phyloP scores from a whole-genome alignment of 2,113 vertebrate species.

The Nothobranchius kuhntae region DNA sequence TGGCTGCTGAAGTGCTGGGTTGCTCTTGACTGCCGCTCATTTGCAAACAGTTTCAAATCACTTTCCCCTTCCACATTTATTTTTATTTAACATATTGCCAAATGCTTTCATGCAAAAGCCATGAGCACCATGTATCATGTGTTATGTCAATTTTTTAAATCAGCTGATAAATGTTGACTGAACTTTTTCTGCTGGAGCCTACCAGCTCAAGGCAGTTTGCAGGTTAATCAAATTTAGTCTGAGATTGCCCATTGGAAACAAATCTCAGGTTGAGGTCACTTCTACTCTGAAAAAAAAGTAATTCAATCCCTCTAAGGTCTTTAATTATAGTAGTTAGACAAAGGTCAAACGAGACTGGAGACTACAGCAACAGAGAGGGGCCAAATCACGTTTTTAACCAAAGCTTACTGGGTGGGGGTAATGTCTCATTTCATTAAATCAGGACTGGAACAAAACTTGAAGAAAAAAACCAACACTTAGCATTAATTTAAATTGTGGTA shows the following conservation, averaged over 20 bases:
- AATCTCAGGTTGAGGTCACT: constrained; percentile 29
- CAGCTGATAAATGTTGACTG: constrained; percentile 15
- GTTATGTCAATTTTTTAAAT: background rate
- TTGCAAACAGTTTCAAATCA: constrained; percentile 21
- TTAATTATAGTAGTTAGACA: constrained; percentile 42
- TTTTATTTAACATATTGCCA: constrained; percentile 4
- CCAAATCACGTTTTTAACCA: constrained; percentile 34
- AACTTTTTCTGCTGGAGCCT: background rate
- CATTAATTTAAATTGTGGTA: too few relatives aligned
- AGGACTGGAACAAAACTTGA: too few relatives aligned
- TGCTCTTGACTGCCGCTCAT: constrained; percentile 5
- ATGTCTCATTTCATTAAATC: too few relatives aligned
- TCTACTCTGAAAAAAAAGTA: constrained; percentile 39
- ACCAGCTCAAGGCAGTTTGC: constrained; percentile 22
- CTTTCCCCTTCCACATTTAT: background rate
- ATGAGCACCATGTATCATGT: background rate
- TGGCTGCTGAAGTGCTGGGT: constrained; percentile 31
- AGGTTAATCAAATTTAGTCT: constrained; percentile 33
- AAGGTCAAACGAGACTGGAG: constrained; percentile 35
- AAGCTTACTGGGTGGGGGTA: background rate
- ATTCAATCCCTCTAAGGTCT: constrained; percentile 33
- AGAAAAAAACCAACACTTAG: too few relatives aligned
- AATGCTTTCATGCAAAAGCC: background rate
- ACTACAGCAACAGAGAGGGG: constrained; percentile 14
- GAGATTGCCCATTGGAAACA: background rate